Percentiles rank a stretch among this genome's conserved stretches.
These are phyloP conservation scores for Agrochola lychnidis DNA, from an alignment of 2,888 invertebrate genomes.

Conservation along the genomic window DNA sequence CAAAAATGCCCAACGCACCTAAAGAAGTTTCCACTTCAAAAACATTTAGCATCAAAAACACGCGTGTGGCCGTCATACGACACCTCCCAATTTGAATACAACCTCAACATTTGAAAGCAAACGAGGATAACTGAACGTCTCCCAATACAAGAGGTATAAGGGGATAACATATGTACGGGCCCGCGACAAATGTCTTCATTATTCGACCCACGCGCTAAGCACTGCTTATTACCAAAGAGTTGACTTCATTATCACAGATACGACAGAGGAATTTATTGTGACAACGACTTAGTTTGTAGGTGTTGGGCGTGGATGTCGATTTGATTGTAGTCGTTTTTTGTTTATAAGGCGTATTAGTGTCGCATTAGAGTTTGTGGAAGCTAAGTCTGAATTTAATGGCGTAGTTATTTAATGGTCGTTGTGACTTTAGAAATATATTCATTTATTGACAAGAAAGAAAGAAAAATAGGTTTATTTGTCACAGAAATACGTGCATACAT, in stretches of 20 bases:
- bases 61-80: constrained; percentile 47
- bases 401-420: not conserved
- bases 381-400: not conserved
- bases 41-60: constrained; percentile 25
- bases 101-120: constrained; percentile 25
- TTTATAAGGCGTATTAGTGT: constrained; percentile 44
- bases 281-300: constrained; percentile 51
- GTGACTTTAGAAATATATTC: not conserved
- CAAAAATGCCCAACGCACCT: too few species aligned
- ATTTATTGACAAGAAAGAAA: too few species aligned
- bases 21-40: not conserved
- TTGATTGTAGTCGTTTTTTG: constrained; percentile 33
- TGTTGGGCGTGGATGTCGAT: constrained; percentile 51
- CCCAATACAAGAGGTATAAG: constrained; percentile 49
- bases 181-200: constrained; percentile 85
- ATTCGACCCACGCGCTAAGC: constrained; percentile 81
- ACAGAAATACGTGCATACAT: too few species aligned
- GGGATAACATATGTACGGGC: constrained; percentile 73
- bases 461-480: too few species aligned
- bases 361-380: constrained; percentile 28
- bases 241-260: constrained; percentile 64
- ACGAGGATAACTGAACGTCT: constrained; percentile 27
- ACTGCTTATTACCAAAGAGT: constrained; percentile 67
- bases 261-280: constrained; percentile 63
- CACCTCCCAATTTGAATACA: constrained; percentile 46